These are phyloP conservation scores for Tethya wilhelma DNA, from an alignment of 37 sponge, comb jelly and placozoan genomes.

Conservation along the genomic window DNA sequence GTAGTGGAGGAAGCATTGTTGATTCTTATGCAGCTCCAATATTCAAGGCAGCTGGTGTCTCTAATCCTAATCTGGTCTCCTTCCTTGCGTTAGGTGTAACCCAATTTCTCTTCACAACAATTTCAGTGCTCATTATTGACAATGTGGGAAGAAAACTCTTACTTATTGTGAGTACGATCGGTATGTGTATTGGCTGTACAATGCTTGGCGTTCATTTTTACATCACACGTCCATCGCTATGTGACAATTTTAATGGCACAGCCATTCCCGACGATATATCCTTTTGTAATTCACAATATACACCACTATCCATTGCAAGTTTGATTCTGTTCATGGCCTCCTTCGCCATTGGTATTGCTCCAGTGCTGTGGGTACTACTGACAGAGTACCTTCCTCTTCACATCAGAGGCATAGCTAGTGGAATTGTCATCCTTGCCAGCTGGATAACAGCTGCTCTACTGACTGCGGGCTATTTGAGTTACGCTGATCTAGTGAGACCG, in stretches of 20 bases:
- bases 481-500: background rate
- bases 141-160: conserved; percentile 65
- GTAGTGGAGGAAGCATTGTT: conserved; percentile 50
- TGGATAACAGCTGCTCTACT: conserved; percentile 52
- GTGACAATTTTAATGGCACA: background rate
- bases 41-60: conserved; percentile 39
- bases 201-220: conserved; percentile 49
- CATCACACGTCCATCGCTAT: conserved; percentile 7
- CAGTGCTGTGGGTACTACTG: conserved; percentile 69
- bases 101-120: conserved; percentile 7
- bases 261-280: no score
- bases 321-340: conserved; percentile 47
- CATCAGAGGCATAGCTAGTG: conserved; percentile 52
- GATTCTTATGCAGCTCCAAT: conserved; percentile 47
- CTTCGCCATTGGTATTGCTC: conserved; percentile 61
- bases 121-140: conserved; percentile 62
- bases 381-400: conserved; percentile 70
- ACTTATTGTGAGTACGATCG: conserved; percentile 38
- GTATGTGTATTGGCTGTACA: conserved; percentile 20
- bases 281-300: conserved; percentile 8
- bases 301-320: conserved; percentile 22
- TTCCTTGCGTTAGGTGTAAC: conserved; percentile 28
- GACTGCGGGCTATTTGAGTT: conserved; percentile 30
- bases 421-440: conserved; percentile 37
- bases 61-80: conserved; percentile 4